Base-by-base conservation (phyloP, 2,113 vertebrate genomes). In the Eulemur macaco region DNA sequence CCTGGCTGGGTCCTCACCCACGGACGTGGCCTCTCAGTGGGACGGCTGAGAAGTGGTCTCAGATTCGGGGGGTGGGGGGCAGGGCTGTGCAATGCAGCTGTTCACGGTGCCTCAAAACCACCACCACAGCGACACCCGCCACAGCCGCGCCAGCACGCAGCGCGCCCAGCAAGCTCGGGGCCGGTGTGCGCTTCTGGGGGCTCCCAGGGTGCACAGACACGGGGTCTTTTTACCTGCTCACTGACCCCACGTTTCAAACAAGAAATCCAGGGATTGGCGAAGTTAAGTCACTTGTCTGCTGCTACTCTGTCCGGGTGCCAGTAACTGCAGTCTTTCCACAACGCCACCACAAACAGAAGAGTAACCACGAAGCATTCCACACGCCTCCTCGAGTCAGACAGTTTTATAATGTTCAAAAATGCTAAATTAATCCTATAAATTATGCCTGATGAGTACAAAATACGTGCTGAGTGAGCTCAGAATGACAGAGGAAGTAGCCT, bases 151-250 rank as follows among this genome's bases (percentile, higher is more conserved):
- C 54, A 21, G 54, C 18, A 56, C 6, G 6, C 54, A 56, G 54
- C 18, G 18, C 5, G 18, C 54, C 6, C 54, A 56, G 54, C 54
- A 56, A 56, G 12, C 10, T 2, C 3, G 50, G 50, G 50, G 50
- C 50, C 15, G 50, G 50, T 52, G 50, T 52, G 54, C 6, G 7
- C 54, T 56, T 56, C 54, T 1, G 9, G 9, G 13, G 58, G 58
- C 0, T 25, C 58, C 80, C 18, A 10, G 18, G 5, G 23, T 6
- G 12, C 45, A 0, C 69, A 3, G 18, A 2, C 1, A n/a, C 2
- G 27, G 1, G 25, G 15, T 11, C 4, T 2, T 3, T 2, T 4
- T 14, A 18, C 42, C 45, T 0, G 4, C 34, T 37, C 25, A 1
- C 3, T 11, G 12, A 42, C 42, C 68, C 25, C 12, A 31, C 20